Evolutionary conservation across 2,113 vertebrate genomes (phyloP).

Genomic region (Acrocephalus arundinaceus): DNA sequence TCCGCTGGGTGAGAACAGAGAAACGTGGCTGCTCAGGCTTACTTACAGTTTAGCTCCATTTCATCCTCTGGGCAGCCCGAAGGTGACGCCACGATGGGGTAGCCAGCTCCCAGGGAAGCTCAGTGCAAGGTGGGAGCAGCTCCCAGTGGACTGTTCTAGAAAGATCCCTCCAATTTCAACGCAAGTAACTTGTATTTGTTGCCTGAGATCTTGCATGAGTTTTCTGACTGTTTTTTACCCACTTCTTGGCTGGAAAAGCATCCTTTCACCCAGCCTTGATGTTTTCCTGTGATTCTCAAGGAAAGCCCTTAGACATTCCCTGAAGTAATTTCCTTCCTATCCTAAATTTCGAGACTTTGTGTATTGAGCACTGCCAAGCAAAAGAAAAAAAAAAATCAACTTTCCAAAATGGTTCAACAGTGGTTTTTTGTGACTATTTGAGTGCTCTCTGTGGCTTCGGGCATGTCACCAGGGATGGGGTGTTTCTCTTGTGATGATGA

Average conservation of each 20-base stretch:
- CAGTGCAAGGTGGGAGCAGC: neutral
- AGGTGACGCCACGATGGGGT: neutral
- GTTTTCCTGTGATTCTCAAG: neutral
- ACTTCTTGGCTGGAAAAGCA: neutral
- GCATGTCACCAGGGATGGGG: rapidly evolving
- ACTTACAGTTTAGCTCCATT: conserved; percentile 45
- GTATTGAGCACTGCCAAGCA: rapidly evolving
- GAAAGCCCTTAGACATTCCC: neutral
- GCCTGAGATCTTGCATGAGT: rapidly evolving
- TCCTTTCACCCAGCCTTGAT: neutral
- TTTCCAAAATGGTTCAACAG: rapidly evolving
- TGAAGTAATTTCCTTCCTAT: neutral
- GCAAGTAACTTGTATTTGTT: rapidly evolving
- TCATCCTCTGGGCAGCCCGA: neutral
- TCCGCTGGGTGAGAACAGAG: conserved; percentile 47
- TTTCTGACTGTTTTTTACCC: neutral
- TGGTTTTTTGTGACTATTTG: rapidly evolving
- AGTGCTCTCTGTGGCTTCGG: neutral
- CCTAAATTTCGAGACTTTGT: neutral
- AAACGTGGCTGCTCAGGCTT: neutral
- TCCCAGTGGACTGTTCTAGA: neutral
- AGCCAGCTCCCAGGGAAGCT: neutral
- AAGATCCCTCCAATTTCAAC: neutral
- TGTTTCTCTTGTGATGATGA: rapidly evolving
- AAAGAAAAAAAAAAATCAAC: neutral